Conservation (phyloP, 2,888 invertebrate species). For the Calliopum simillimum region DNA sequence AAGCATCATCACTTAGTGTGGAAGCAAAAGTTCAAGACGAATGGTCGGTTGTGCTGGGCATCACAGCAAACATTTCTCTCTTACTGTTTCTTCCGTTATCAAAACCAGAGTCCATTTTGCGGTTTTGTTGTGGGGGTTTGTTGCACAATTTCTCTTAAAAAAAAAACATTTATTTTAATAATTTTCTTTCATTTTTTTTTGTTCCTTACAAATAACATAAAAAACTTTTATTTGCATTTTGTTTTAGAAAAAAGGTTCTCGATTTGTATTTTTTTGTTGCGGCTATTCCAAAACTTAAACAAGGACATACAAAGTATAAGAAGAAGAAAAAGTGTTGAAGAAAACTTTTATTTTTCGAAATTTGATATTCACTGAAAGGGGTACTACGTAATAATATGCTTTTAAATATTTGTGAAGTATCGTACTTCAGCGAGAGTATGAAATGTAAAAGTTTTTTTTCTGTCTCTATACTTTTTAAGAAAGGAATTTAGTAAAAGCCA, state of each 20-base stretch:
- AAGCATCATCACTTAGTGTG: no score
- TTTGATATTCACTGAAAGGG: conserved; percentile 9
- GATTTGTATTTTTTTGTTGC: not conserved
- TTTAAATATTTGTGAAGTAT: no score
- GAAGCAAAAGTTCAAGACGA: conserved; percentile 9
- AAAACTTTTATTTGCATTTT: conserved; percentile 15
- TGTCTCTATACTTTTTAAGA: no score
- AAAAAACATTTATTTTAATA: no score
- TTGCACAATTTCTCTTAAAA: not conserved
- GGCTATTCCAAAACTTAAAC: not conserved
- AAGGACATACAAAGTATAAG: conserved; percentile 2
- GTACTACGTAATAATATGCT: not conserved
- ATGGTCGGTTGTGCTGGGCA: not conserved
- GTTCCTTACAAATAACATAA: not conserved
- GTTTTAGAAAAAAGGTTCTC: not conserved
- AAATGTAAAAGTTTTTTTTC: no score
- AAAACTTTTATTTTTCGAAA: conserved; percentile 1
- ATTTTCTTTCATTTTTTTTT: no score
- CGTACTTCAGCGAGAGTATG: no score
- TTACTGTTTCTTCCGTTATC: not conserved
- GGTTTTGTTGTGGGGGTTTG: not conserved
- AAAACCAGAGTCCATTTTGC: conserved; percentile 5
- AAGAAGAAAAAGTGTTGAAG: conserved; percentile 6
- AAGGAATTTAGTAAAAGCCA: no score
- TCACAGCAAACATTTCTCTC: conserved; percentile 9